Percentiles rank a stretch among this genome's conserved stretches.
Conservation (phyloP, 35 echinoderm and acorn worm genomes). For the Hemicentrotus pulcherrimus region DNA sequence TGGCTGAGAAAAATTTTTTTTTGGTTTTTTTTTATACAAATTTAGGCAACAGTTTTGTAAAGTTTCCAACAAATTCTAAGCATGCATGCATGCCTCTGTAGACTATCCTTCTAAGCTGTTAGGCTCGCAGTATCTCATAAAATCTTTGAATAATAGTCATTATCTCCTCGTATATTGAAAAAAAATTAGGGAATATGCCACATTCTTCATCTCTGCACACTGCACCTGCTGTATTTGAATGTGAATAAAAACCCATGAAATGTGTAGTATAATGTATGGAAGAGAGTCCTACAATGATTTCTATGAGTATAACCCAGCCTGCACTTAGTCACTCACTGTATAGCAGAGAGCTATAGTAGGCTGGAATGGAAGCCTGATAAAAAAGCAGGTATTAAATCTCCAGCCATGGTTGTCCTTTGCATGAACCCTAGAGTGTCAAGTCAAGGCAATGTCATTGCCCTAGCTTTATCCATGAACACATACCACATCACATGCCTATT, state of each 20-base stretch:
- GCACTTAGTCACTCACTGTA: background rate
- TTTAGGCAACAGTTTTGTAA: too few relatives aligned
- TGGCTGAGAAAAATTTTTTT: too few relatives aligned
- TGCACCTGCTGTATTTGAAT: background rate
- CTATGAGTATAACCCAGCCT: background rate
- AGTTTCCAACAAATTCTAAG: too few relatives aligned
- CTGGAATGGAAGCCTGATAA: background rate
- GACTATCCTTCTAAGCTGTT: too few relatives aligned
- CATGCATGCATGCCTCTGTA: too few relatives aligned
- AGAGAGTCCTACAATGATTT: background rate
- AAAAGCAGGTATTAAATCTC: conserved; percentile 39
- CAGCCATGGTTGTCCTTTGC: background rate
- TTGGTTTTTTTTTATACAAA: too few relatives aligned
- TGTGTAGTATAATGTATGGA: background rate
- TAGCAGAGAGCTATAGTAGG: background rate
- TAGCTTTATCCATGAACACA: background rate
- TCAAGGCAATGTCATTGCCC: conserved; percentile 33
- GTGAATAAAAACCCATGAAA: background rate
- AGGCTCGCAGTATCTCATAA: too few relatives aligned
- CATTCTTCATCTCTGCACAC: background rate
- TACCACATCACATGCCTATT: background rate
- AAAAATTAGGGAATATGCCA: background rate
- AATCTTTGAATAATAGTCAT: background rate
- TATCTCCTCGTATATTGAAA: background rate
- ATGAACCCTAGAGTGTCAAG: conserved; percentile 34